Evolutionary conservation across 2,113 vertebrate genomes (phyloP), one percentile per base, ranked within the genome.

Genomic region (Stercorarius parasiticus): DNA sequence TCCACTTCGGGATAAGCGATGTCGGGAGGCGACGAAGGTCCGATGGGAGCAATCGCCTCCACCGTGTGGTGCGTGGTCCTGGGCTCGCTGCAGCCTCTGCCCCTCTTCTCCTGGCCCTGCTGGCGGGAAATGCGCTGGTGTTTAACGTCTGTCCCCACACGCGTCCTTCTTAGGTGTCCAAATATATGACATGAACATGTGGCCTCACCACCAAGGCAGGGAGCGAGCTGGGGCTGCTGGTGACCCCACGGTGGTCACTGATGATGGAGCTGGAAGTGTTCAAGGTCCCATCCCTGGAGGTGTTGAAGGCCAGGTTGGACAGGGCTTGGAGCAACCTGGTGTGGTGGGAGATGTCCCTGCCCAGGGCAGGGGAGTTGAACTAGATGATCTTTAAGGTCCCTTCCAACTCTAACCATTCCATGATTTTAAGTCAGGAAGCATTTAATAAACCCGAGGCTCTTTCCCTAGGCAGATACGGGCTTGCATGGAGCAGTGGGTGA

Each of bases 181-280:
- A 17, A 59, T 29, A 11, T 18, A 15, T 13, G n/a, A 11, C 11
- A 6, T 19, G n/a, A 66, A 65, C 30, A 2, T 1, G 19, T 40
- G 49, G 34, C 12, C 23, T 40, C 4, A 3, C 56, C 61, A 62
- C 26, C 52, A 17, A 27, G 43, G 5, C 2, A 5, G 32, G 32
- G 38, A 15, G 12, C 47, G 65, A 64, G 27, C 59, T 56, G 25
- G 32, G 64, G 66, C 42, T 79, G 15, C 38, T 42, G 55, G 27
- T 84, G 62, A 53, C 73, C 73, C 52, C 59, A 15, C 0, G 0
- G 49, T 1, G 2, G 42, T 18, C 5, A 0, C 1, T 26, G n/a
- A 3, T 34, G 42, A 11, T 18, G 27, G 52, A 66, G n/a, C 42
- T 66, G 20, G 34, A 59, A 59, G 21, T 6, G 5, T n/a, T 59